Conservation (phyloP, 2,888 invertebrate species). For the Mellilla xanthometata region DNA sequence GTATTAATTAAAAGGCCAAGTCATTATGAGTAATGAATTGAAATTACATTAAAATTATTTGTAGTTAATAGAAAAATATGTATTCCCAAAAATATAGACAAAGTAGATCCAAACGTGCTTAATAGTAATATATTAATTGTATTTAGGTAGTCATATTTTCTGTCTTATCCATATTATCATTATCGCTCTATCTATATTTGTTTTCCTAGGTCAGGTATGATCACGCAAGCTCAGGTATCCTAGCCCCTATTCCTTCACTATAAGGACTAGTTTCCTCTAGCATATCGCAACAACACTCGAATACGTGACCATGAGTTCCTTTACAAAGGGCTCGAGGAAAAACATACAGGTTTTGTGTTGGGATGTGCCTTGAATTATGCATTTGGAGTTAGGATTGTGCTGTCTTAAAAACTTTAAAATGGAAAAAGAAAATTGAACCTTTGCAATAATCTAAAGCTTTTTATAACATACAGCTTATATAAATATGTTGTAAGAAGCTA, state of each 20-base stretch:
- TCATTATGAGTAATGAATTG: too few species aligned
- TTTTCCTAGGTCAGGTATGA: constrained; percentile 80
- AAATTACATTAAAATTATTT: too few species aligned
- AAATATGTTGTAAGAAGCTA: too few species aligned
- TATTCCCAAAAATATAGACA: too few species aligned
- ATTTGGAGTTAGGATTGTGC: not conserved
- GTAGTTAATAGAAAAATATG: too few species aligned
- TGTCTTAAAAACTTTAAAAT: too few species aligned
- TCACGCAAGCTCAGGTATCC: constrained; percentile 67
- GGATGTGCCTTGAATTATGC: constrained; percentile 4
- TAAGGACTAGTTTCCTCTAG: constrained; percentile 68
- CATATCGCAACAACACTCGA: constrained; percentile 67
- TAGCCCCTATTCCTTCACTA: constrained; percentile 37
- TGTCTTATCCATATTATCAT: constrained; percentile 48
- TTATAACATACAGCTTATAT: too few species aligned
- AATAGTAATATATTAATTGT: too few species aligned
- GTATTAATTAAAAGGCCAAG: too few species aligned
- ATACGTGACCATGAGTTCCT: constrained; percentile 46
- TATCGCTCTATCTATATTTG: constrained; percentile 55
- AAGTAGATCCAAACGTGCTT: too few species aligned
- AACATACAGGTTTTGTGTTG: constrained; percentile 21
- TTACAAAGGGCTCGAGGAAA: constrained; percentile 26
- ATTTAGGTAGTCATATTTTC: not conserved
- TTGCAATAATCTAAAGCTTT: too few species aligned
- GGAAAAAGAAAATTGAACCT: too few species aligned